Base-by-base conservation (phyloP, 1,140 invertebrate genomes). In the Ditylenchus dipsaci region DNA sequence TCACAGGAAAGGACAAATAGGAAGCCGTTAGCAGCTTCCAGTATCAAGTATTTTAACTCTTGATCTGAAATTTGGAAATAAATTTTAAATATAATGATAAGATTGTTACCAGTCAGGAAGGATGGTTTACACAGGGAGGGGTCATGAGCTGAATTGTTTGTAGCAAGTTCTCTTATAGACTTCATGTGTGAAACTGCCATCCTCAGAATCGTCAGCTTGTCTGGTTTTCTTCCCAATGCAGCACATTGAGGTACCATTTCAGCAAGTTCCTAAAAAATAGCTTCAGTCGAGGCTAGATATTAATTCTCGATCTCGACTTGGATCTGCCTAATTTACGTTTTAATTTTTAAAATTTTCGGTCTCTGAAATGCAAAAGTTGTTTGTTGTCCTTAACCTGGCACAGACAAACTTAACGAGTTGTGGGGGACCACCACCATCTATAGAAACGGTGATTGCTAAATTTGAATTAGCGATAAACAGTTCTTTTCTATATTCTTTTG, bases 181-280 rank as follows among this genome's bases (percentile, higher is more conserved):
- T 65, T 61, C 95, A 99, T 98, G 85, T 98, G 95, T 1, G 93
- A 93, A 26, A 98, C 95, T 15, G 96, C 95, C 95, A 99, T 98
- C 76, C 95, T 88, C 45, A 99, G 88, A 83, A 99, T 99, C 69
- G 96, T 99, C 45, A 99, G 88, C 85, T 99, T 98, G 87, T 99
- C 96, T 11, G 95, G 95, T 85, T 99, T 99, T 63, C 95, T 88
- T 1, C 94, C 94, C 43, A 97, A 87, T 0, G 94, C 93, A 76
- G 91, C 94, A 42, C 76, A 81, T 73, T 95, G 96, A 77, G 95
- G 96, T 75, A 99, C 95, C 95, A 99, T 99, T 85, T 98, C 95
- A 68, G 93, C 97, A 71, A 99, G 87, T 87, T 99, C 96, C 49
- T 53, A 53, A 38, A 38, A 38, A 38, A 38, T n/a, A n/a, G n/a